Evolutionary conservation across 2,888 invertebrate genomes (phyloP).

Genomic region (Phortica magna): DNA sequence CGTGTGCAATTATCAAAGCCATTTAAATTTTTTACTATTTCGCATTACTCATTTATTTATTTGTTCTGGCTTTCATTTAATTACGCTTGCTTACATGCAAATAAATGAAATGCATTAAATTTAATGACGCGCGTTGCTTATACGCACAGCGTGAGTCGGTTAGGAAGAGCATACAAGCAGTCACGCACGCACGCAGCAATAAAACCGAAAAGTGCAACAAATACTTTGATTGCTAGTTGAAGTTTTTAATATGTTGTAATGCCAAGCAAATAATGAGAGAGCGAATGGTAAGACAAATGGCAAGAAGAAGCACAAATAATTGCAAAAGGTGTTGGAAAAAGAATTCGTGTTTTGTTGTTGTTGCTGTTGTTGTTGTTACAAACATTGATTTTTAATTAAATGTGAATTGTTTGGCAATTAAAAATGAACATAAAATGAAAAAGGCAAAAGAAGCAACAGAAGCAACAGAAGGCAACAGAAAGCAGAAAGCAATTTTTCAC

Average conservation of each 20-base stretch:
- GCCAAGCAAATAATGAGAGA: too few species aligned
- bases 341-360: neutral
- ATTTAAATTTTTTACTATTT: neutral
- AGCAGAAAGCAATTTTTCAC: too few species aligned
- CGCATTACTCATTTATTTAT: neutral
- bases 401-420: neutral
- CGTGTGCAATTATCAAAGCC: neutral
- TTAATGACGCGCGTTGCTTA: neutral
- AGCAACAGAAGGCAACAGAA: neutral
- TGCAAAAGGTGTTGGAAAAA: neutral
- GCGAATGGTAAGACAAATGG: too few species aligned
- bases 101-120: neutral
- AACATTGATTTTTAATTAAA: neutral
- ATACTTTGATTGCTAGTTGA: too few species aligned
- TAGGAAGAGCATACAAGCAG: neutral
- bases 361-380: neutral
- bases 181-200: neutral
- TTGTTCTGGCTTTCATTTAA: neutral
- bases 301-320: too few species aligned
- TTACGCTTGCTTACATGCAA: neutral
- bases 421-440: neutral
- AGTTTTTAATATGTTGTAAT: too few species aligned
- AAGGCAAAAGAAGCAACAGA: neutral
- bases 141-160: neutral
- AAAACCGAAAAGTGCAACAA: too few species aligned